Percentiles rank a stretch among this genome's conserved stretches.
Conservation (phyloP, 2,888 invertebrate species). For the Rapana venosa region DNA sequence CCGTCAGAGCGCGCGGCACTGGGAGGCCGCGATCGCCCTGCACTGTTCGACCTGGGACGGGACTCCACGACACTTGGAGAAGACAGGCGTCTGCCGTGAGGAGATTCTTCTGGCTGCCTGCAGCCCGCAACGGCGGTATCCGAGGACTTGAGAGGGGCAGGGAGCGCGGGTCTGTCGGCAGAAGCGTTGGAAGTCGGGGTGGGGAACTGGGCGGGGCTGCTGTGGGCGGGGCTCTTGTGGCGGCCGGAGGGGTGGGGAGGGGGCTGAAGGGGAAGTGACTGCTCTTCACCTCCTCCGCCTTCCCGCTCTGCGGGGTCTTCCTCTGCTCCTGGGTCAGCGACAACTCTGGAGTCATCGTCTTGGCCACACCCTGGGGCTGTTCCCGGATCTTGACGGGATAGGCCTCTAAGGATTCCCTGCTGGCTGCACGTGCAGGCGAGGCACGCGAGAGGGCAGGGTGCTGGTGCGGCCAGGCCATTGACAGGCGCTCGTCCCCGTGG, state of each 20-base stretch:
- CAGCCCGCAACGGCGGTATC: background rate
- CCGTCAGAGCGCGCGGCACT: slow-evolving; percentile 25
- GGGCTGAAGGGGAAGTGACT: background rate
- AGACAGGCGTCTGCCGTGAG: background rate
- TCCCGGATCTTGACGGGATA: slow-evolving; percentile 16
- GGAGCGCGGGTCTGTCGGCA: background rate
- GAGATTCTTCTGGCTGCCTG: background rate
- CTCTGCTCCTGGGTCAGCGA: slow-evolving; percentile 15
- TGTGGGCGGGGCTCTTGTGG: slow-evolving; percentile 22
- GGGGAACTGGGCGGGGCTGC: slow-evolving; percentile 15
- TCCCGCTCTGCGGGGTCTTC: slow-evolving; percentile 3
- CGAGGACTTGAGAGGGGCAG: background rate
- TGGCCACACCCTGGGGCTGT: background rate
- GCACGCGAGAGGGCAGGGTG: background rate
- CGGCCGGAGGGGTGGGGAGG: background rate
- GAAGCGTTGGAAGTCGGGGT: background rate
- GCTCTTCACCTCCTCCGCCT: background rate
- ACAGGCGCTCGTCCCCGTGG: slow-evolving; percentile 2
- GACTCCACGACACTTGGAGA: background rate
- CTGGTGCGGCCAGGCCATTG: slow-evolving; percentile 28
- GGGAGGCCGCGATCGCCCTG: slow-evolving; percentile 16
- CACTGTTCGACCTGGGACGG: background rate
- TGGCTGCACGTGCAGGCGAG: slow-evolving; percentile 33
- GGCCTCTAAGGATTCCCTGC: background rate
- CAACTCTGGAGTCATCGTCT: background rate